Base-by-base conservation (phyloP, 2,797 vertebrate species). In the Melanotaenia trifasciata region DNA sequence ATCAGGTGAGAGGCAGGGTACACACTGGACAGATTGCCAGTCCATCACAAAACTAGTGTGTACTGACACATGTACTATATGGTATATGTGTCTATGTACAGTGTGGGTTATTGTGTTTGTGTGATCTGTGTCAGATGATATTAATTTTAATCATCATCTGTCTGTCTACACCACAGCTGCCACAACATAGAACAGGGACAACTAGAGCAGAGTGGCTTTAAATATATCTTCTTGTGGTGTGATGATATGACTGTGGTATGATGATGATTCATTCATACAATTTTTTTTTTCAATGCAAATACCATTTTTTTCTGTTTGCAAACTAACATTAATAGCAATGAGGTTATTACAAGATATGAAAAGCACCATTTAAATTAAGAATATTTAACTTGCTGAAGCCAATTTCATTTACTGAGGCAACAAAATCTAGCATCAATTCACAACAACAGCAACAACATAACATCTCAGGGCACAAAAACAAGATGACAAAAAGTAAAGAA, bases 71-170 rank as follows among this genome's bases (percentile, higher is more conserved):
- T 66, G 53, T 61, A 53, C 45, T 5, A 8, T 43, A 60, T 40
- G 30, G 54, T 45, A 0, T 60, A 30, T 73, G 60, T 59, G 65
- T 77, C 38, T 72, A 78, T 65, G 77, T 78, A 57, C 73, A 70
- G 89, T 90, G 79, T 84, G 84, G 85, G 84, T 87, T 86, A 79
- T 45, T 79, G 80, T 83, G 81, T 74, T 50, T 72, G 28, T 78
- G 70, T 20, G 83, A 89, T 89, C 76, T 73, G 53, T 82, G 70
- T 86, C 78, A 80, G 81, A 85, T 76, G 66, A 76, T 71, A 85
- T 89, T 89, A 67, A 84, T 87, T 88, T 86, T 85, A 86, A 88
- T 92, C 89, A 89, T 83, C 91, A 84, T 92, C 88, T 90, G 90
- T 89, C 78, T 28, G 56, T 83, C 67, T 51, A 67, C 67, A 61